Conservation (phyloP, 30 jellyfish, hydroid and myxozoan genomes). For the Pseudorhiza aurosa region DNA sequence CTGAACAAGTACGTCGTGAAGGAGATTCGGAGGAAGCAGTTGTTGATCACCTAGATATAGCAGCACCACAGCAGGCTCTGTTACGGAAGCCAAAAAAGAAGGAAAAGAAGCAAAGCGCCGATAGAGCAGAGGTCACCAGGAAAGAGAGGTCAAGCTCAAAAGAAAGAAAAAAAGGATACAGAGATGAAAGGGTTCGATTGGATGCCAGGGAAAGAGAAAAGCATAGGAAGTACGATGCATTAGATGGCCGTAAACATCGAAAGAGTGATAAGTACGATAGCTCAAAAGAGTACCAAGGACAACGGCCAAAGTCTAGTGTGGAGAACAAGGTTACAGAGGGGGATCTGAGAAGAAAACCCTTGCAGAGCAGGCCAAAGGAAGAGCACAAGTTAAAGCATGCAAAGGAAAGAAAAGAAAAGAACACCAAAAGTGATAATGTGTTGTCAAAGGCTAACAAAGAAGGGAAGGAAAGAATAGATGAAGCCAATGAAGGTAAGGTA, state of each 20-base stretch:
- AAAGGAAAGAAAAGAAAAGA: conserved; percentile 4
- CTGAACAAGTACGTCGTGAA: conserved; percentile 18
- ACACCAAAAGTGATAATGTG: neutral
- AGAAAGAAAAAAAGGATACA: conserved; percentile 1
- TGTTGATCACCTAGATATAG: conserved; percentile 86
- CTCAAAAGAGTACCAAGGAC: conserved; percentile 4
- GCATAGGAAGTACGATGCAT: conserved; percentile 24
- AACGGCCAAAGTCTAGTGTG: conserved; percentile 20
- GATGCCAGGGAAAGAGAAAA: conserved; percentile 26
- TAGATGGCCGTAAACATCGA: conserved; percentile 32
- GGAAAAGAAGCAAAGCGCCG: neutral
- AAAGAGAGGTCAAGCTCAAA: conserved; percentile 12
- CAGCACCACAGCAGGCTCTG: conserved; percentile 81
- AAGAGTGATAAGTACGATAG: conserved; percentile 16
- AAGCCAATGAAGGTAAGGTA: neutral
- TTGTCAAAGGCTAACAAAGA: neutral
- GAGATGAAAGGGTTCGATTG: conserved; percentile 4
- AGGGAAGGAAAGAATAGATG: conserved; percentile 6
- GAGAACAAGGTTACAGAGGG: conserved; percentile 48
- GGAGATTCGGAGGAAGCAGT: conserved; percentile 55
- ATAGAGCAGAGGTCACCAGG: conserved; percentile 3
- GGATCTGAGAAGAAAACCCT: conserved; percentile 54
- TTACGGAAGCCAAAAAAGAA: conserved; percentile 35
- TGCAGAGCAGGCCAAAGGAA: conserved; percentile 46
- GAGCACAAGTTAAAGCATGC: conserved; percentile 9